Base-by-base conservation (phyloP, 1,140 invertebrate species). In the Eufriesea mexicana region DNA sequence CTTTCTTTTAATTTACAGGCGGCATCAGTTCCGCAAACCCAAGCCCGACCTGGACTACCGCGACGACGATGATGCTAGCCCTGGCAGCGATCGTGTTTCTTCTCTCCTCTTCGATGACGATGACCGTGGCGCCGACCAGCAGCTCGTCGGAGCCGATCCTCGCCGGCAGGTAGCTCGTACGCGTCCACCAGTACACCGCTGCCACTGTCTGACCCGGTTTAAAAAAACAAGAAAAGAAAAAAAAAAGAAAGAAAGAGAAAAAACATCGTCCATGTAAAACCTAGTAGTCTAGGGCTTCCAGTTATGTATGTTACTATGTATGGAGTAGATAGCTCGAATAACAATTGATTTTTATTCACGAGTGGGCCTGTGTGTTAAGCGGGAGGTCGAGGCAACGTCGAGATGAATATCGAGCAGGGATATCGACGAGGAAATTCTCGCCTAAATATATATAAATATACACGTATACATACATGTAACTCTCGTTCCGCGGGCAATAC, bases 231-330 rank as follows among this genome's bases (percentile, higher is more conserved):
- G 28, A 51, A 1, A 6, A 54, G 8, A 16, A 16, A 54, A 54
- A 28, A 47, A 5, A 5, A 42, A 61, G 8, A 49, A 35, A 4
- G 35, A 54, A 23, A 18, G 8, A 71, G 20, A 55, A 54, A 20
- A 73, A 73, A 92, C 92, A 93, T 94, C 92, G 92, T 94, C 93
- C 93, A 93, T 93, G 91, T 93, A 93, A 93, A 94, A 93, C 93
- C 92, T 94, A 94, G 94, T 94, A 94, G 93, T 91, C 93, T 94
- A 94, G 94, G 94, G 94, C 94, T 94, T 94, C 94, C 93, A 94
- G 90, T 93, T 94, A 94, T 94, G 86, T 93, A 94, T 93, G 92
- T 94, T 93, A 94, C 91, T 92, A 93, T 94, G 91, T 94, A 93
- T 92, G 90, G 87, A 92, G 89, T 94, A 94, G 93, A 90, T 94